Conservation (phyloP, 2,113 vertebrate genomes). For the Anoplopoma fimbria region DNA sequence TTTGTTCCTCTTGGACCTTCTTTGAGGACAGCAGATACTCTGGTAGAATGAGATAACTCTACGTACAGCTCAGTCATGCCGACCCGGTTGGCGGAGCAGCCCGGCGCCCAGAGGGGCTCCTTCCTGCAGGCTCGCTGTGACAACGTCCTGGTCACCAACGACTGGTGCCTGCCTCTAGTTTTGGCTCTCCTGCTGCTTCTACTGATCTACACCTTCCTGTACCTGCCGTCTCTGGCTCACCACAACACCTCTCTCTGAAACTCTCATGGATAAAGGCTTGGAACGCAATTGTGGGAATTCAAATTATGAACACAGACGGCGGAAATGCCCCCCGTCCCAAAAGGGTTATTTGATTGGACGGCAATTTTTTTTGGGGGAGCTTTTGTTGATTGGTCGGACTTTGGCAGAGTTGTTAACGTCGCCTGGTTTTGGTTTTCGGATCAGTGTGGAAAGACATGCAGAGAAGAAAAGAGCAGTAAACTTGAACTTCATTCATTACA, state of each 20-base stretch:
- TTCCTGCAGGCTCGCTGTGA: conserved; percentile 83
- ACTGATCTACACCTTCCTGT: conserved; percentile 82
- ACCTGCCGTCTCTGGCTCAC: conserved; percentile 80
- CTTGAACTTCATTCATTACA: neutral
- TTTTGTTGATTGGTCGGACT: conserved; percentile 24
- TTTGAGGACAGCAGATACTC: neutral
- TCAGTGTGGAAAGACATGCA: neutral
- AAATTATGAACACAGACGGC: neutral
- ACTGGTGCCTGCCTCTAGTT: conserved; percentile 80
- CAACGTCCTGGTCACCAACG: conserved; percentile 77
- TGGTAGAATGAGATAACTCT: conserved; percentile 1
- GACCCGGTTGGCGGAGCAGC: neutral
- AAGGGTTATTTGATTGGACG: conserved; percentile 26
- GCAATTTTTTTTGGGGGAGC: conserved; percentile 9
- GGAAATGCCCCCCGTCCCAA: neutral
- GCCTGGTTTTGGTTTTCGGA: neutral
- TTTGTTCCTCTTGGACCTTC: neutral
- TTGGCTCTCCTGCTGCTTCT: conserved; percentile 79
- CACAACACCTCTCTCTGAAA: conserved; percentile 68
- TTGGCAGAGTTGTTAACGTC: neutral
- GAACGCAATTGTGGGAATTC: neutral
- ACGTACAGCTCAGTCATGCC: conserved; percentile 34
- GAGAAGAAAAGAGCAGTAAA: neutral
- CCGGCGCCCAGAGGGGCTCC: conserved; percentile 24
- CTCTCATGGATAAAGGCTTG: neutral